Evolutionary conservation across 1,140 invertebrate genomes (phyloP), one percentile per base, ranked within the genome.

Genomic region (Bactericera cockerelli): DNA sequence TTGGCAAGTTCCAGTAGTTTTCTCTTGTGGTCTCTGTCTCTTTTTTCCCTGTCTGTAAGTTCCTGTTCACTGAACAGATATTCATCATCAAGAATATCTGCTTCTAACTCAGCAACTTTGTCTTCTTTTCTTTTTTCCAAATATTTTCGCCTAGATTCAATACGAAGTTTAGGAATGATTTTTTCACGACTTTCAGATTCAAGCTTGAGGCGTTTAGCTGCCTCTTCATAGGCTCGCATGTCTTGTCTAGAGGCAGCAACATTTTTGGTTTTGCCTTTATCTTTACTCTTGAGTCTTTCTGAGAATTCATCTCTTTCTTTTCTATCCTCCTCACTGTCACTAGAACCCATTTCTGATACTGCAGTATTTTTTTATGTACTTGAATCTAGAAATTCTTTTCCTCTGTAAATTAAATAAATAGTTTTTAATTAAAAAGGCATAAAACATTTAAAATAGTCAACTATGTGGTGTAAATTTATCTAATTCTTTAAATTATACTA

Each of bases 1-100:
- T 92, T 92, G 1, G 94, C 94, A 55, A 98, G 76, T 65, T 86
- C 76, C 1, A 99, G 71, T 36, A 99, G 74, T 65, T 87, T 89
- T 69, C 93, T 94, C 69, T 98, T 96, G 68, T 96, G 89, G 60
- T 90, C 79, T 21, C 91, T 73, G 60, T 95, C 87, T 64, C 76
- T 78, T 62, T 80, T 82, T 70, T 99, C 96, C 61, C 80, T 73
- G 66, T 87, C 80, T 10, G 93, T 97, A 58, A 99, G 75, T 31
- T 86, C 77, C 67, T 83, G 79, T 61, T 92, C 87, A 26, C 87
- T 83, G 74, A 98, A 99, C 1, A 98, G 75, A 71, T 90, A 93
- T 73, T 98, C 91, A 76, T 99, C 95, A 72, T 99, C 96, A n/a
- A 82, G 70, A 57, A 99, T 89, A 69, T 95, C 92, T 21, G 82